Evolutionary conservation across 2,888 invertebrate species (phyloP), one percentile per base, ranked within the genome.

Genomic region (Philopedon plagiatum): DNA sequence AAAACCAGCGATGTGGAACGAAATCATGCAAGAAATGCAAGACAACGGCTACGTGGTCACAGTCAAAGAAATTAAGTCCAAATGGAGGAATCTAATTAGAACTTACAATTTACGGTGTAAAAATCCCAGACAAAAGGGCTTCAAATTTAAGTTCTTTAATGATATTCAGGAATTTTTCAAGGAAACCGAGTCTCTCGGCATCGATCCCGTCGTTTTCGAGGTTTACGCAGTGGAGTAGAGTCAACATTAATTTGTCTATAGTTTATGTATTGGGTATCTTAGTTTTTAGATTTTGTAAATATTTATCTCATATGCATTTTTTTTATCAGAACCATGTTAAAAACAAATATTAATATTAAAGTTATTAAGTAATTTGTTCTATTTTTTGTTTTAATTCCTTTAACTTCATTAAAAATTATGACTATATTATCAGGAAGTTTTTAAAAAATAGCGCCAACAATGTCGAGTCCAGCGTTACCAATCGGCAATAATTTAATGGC

Each of bases 101-200:
- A 70, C 72, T 1, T 75, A 75, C 32, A 75, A 75, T 15, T 62
- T 75, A 15, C 32, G 75, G 13, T 70, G 57, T n/a, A 72, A 72
- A 61, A 75, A 75, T 58, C 72, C 65, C 5, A 23, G 75, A 23
- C 75, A 75, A 41, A 75, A 75, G 49, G 75, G 75, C 0, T 75
- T 75, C 15, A 75, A 75, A 56, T 75, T 75, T 39, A 75, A 75
- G 57, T 75, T 75, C 61, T 75, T 73, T 15, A 65, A 70, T 32
- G 68, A 70, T 26, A 72, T 75, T 26, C 54, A 56, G 51, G 68
- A 72, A 15, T 75, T 75, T 63, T 75, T 73, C 29, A 60, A 71
- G 41, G 72, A 75, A 26, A 73, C 70, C 15, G 57, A 54, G n/a
- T 69, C 72, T 7, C 57, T 75, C 2, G 72, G 72, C 37, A 65